Conservation (phyloP, 2,113 vertebrate species). For the Sinocyclocheilus rhinocerous region DNA sequence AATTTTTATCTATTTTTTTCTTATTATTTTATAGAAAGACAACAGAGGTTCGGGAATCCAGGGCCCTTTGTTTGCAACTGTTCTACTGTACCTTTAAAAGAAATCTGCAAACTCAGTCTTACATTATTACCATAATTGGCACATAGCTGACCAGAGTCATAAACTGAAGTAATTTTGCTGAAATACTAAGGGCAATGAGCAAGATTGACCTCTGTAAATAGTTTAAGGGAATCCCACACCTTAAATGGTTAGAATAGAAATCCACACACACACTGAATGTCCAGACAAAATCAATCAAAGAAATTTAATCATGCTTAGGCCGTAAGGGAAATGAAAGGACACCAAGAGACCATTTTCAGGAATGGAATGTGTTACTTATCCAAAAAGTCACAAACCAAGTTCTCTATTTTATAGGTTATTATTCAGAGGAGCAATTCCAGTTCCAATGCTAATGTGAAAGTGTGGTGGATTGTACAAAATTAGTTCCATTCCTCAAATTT, state of each 20-base stretch:
- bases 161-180: neutral
- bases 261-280: neutral
- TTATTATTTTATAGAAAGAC: neutral
- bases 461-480: neutral
- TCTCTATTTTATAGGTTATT: slow-evolving; percentile 6
- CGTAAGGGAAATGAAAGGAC: neutral
- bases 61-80: neutral
- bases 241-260: neutral
- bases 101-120: slow-evolving; percentile 1
- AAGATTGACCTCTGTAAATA: neutral
- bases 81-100: slow-evolving; percentile 13
- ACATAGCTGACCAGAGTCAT: neutral
- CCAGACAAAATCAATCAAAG: slow-evolving; percentile 4
- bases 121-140: slow-evolving; percentile 10
- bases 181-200: neutral
- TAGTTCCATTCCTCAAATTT: neutral
- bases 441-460: neutral
- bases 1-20: neutral
- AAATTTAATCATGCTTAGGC: neutral
- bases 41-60: neutral
- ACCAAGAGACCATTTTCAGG: neutral
- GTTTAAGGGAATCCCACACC: neutral
- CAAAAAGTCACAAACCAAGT: neutral
- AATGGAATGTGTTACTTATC: slow-evolving; percentile 5
- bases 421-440: neutral